Base-by-base conservation (phyloP, 2,113 vertebrate species). In the Dipodomys merriami region DNA sequence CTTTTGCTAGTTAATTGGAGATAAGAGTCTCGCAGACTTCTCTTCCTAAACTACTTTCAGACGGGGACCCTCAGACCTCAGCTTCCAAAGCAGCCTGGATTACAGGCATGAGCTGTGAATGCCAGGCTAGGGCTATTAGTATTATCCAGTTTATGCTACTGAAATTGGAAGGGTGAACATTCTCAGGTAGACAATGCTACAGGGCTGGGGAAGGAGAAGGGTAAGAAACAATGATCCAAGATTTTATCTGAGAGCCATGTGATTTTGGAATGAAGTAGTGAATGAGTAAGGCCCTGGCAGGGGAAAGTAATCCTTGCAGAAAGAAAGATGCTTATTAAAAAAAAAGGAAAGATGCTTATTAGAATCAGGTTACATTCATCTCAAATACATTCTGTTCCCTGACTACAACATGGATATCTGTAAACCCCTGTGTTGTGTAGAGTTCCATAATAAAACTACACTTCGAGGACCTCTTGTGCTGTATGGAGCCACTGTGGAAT, bases 291-390 rank as follows among this genome's bases (percentile, higher is more conserved):
- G 2, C 49, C 33, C n/a, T 9, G 6, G 25, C 33, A 25, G 53
- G 11, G 62, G 62, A 64, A 9, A 22, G 2, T 7, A 39, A 30
- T 86, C n/a, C 44, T 83, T 94, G 68, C 20, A 81, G 76, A 30
- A 90, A 80, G 11, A 19, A 33, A 30, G 6, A 33, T 82, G 16
- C 64, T 94, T 35, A 35, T 91, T 76, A 71, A 93, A 60, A 79
- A 33, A 67, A 69, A 60, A 78, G 30, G 60, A 78, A 82, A 35
- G 49, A 15, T 22, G 44, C 49, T 53, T 53, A 53, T 0, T 69
- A 35, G 33, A 78, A 8, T 86, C 27, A 68, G 86, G 49, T 10
- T 60, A 80, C 1, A 46, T 53, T 86, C 35, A 88, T 25, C 13
- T 91, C 77, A 64, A 49, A 46, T 20, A 19, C 49, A 29, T 44